phyloP scores from a whole-genome alignment of 2,888 invertebrate genomes.

The Heliconius hortense region DNA sequence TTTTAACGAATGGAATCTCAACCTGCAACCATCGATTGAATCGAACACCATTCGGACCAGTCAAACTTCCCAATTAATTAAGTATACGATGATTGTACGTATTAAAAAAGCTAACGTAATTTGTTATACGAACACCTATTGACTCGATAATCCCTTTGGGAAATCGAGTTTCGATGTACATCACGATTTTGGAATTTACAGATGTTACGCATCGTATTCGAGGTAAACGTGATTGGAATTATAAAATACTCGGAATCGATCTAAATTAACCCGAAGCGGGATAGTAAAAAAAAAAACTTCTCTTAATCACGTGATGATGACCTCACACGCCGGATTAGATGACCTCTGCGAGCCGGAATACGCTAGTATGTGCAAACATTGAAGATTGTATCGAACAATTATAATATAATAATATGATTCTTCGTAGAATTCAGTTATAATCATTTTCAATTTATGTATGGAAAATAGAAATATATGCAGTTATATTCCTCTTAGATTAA shows the following conservation, averaged over 20 bases:
- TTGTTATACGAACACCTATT: neutral
- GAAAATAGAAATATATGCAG: neutral
- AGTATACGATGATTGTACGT: too few relatives aligned
- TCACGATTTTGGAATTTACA: constrained; percentile 28
- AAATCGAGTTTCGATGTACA: neutral
- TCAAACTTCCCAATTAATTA: too few relatives aligned
- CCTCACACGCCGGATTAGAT: constrained; percentile 65
- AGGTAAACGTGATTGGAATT: constrained; percentile 18
- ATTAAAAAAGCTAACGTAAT: too few relatives aligned
- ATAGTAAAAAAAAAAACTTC: constrained; percentile 45
- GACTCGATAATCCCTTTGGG: neutral
- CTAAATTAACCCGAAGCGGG: constrained; percentile 35
- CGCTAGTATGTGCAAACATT: constrained; percentile 16
- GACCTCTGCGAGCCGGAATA: constrained; percentile 58
- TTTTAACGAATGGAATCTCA: too few relatives aligned
- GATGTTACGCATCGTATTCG: constrained; percentile 16
- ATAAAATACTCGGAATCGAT: constrained; percentile 31
- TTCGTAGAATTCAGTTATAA: neutral
- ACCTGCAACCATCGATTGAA: too few relatives aligned
- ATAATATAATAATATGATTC: constrained; percentile 5
- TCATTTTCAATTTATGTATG: neutral
- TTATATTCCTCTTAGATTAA: neutral
- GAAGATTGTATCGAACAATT: neutral
- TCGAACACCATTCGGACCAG: too few relatives aligned
- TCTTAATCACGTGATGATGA: constrained; percentile 56